Conservation (phyloP, 2,113 vertebrate genomes). For the Macaca nemestrina region DNA sequence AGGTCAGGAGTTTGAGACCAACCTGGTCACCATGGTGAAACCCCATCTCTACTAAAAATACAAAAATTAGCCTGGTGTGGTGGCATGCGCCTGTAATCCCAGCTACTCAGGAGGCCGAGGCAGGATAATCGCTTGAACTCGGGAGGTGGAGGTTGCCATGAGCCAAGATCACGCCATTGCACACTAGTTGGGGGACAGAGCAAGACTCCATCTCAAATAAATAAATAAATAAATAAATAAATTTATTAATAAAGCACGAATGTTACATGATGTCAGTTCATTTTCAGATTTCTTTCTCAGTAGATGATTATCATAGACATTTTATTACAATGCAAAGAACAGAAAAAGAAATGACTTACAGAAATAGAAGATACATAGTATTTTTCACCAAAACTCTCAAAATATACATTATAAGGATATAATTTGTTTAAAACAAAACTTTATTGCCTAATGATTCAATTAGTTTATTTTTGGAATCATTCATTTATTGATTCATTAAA, state of each 20-base stretch:
- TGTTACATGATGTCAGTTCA: not conserved
- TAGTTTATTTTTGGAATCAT: not conserved
- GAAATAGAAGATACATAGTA: not conserved
- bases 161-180: no score
- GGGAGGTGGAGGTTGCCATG: no score
- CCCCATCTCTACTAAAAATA: no score
- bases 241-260: not conserved
- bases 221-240: no score
- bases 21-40: no score
- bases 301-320: not conserved
- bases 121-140: no score
- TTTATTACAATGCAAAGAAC: not conserved
- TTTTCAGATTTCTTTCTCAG: not conserved
- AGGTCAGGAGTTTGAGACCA: no score
- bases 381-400: not conserved
- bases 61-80: no score
- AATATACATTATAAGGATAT: not conserved
- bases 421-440: not conserved
- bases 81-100: no score
- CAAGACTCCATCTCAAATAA: no score
- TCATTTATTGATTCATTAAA: not conserved
- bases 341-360: not conserved
- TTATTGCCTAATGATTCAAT: not conserved
- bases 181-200: no score
- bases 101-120: no score